Conservation (phyloP, 1,140 invertebrate species). For the Drosophila kikkawai region DNA sequence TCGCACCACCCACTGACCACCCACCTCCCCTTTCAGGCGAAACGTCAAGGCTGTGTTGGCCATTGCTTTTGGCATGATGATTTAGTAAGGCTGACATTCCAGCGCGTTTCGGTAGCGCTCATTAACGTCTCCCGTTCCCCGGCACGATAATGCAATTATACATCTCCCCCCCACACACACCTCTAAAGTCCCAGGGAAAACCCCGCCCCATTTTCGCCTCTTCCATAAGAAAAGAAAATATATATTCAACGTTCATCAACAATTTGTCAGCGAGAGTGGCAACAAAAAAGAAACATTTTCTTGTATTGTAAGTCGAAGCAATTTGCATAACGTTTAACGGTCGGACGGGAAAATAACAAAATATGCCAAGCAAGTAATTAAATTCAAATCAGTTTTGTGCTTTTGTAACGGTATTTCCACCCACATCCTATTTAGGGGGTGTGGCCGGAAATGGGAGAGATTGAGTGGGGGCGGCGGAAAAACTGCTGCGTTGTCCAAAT, state of each 20-base stretch:
- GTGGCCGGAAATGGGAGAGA: conserved; percentile 8
- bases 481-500: conserved; percentile 48
- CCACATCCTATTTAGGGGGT: conserved; percentile 2
- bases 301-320: conserved; percentile 41
- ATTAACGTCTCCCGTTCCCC: conserved; percentile 57
- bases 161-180: background rate
- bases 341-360: conserved; percentile 51
- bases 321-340: conserved; percentile 79
- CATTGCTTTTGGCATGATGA: conserved; percentile 68
- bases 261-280: conserved; percentile 72
- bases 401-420: conserved; percentile 43
- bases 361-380: conserved; percentile 63
- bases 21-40: conserved; percentile 11
- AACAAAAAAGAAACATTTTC: conserved; percentile 52
- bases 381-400: conserved; percentile 72
- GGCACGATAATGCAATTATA: conserved; percentile 53
- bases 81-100: conserved; percentile 76
- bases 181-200: conserved; percentile 4
- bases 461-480: conserved; percentile 11
- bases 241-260: conserved; percentile 79
- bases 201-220: background rate
- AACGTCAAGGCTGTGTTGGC: conserved; percentile 59
- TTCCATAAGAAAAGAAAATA: conserved; percentile 36
- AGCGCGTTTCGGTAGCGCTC: conserved; percentile 61
- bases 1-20: background rate